Evolutionary conservation across 2,888 invertebrate genomes (phyloP).

Genomic region (Ennomos fuscantarius): DNA sequence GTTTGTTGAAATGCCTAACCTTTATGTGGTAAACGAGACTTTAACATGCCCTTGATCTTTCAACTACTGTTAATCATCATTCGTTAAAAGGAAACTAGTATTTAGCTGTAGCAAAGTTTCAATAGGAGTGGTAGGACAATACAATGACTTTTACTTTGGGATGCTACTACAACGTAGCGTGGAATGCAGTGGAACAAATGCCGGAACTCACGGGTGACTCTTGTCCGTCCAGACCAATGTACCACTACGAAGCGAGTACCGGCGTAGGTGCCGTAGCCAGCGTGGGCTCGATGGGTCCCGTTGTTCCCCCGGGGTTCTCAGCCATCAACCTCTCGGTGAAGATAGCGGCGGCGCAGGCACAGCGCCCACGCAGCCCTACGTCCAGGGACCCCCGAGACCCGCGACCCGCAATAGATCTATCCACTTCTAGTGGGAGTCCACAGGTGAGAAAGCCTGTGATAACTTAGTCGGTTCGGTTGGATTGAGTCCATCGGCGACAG

Average conservation of each 20-base stretch:
- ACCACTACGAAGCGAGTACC: slow-evolving; percentile 89
- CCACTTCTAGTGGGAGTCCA: slow-evolving; percentile 95
- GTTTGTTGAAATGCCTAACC: slow-evolving; percentile 42
- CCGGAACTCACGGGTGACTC: slow-evolving; percentile 36
- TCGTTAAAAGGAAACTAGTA: too few relatives aligned
- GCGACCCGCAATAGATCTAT: slow-evolving; percentile 93
- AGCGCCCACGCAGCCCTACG: slow-evolving; percentile 89
- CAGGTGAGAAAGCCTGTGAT: slow-evolving; percentile 85
- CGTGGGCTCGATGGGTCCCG: slow-evolving; percentile 87
- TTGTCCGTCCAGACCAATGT: slow-evolving; percentile 88
- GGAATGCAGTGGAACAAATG: slow-evolving; percentile 1
- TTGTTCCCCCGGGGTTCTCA: slow-evolving; percentile 90
- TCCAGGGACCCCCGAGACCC: slow-evolving; percentile 91
- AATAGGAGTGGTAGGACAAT: too few relatives aligned
- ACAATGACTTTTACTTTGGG: not conserved
- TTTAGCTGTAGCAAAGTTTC: too few relatives aligned
- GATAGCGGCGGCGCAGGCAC: slow-evolving; percentile 90
- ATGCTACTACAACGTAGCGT: not conserved
- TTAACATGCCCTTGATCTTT: slow-evolving; percentile 20
- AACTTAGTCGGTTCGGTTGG: slow-evolving; percentile 7
- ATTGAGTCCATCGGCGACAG: slow-evolving; percentile 1
- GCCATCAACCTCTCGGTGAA: slow-evolving; percentile 94
- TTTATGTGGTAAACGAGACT: slow-evolving; percentile 80
- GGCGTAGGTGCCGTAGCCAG: slow-evolving; percentile 85
- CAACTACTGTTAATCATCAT: not conserved